Base-by-base conservation (phyloP, 2,113 vertebrate species). In the Athene noctua region DNA sequence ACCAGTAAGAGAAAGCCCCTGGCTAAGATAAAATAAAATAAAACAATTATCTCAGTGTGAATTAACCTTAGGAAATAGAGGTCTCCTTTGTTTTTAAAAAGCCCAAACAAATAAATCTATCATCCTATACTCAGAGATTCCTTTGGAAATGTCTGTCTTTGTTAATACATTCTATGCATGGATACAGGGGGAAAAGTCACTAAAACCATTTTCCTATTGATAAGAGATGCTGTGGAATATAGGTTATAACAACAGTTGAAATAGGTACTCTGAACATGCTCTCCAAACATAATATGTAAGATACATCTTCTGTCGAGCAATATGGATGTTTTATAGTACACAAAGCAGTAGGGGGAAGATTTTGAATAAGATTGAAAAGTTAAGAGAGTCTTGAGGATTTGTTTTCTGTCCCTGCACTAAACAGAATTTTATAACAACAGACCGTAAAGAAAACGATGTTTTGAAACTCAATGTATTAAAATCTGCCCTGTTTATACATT, bases 11-110 rank as follows among this genome's bases (percentile, higher is more conserved):
- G 49, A 88, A 88, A 94, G 74, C 63, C 66, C 26, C 54, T 68
- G 46, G 63, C 55, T 84, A 96, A 95, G 68, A 92, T 51, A 65
- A 78, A 94, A 80, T 52, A 94, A 96, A 90, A 92, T 49, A 80
- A 93, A 92, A 70, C 74, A 89, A 96, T 96, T 77, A 90, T 74
- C 86, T 89, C 78, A 51, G 38, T 80, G 58, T 58, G 44, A 88
- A 90, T 90, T 65, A 94, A 70, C 27, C 49, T 97, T 94, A 83
- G 62, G 49, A 98, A 94, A 88, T 54, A 57, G 80, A 95, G 78
- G 62, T 58, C 52, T 84, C 59, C 51, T 55, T 85, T 47, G 17
- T 62, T 88, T 88, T 65, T 42, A 49, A 84, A 86, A 89, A 91
- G 15, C 8, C 36, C 32, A 75, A 71, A 84, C 46, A 89, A 90